Evolutionary conservation across 2,888 invertebrate genomes (phyloP), one percentile per base, ranked within the genome.

Genomic region (Cerastis rubricosa): DNA sequence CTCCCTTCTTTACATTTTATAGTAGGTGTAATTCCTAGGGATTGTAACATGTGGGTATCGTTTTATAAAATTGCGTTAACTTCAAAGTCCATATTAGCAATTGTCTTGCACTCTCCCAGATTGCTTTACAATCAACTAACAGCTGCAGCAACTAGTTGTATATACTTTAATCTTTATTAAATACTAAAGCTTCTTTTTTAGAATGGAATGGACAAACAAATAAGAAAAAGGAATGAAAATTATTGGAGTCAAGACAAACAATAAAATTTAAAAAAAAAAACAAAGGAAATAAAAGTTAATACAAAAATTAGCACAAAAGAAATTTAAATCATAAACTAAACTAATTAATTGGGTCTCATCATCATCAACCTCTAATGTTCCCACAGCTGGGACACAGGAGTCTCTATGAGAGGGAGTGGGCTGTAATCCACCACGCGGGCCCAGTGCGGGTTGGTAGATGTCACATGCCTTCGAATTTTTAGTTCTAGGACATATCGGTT

Each of bases 21-120:
- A 51, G 43, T 47, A 45, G 9, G 7, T 51, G 65, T 59, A 71
- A 82, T 67, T 72, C 47, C 61, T n/a, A 66, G 57, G 43, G 61
- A 68, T 54, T 57, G 51, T 40, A 47, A 61, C 19, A 57, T 65
- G 63, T 72, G 25, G 35, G 40, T 73, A 61, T 54, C 64, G 17
- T 51, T 76, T 47, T 64, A 71, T 73, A 57, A 75, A 71, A 83
- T 76, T 80, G 65, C 14, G 69, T 84, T 81, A 77, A 49, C 71
- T 80, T 81, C 63, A 72, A 84, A 84, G 77, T 70, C 66, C 57
- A 63, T 72, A 72, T 84, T 84, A 84, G 47, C 81, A 70, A 84
- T 72, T 63, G 81, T 84, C 63, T 78, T 78, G 83, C 84, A 84
- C 83, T 84, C 59, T 74, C 25, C 47, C 35, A 12, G 83, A 84